A percentile compares a stretch with the other conserved stretches of the same genome.
Evolutionary conservation across 2,888 invertebrate genomes (phyloP).

Genomic region (Caenorhabditis sp.): DNA sequence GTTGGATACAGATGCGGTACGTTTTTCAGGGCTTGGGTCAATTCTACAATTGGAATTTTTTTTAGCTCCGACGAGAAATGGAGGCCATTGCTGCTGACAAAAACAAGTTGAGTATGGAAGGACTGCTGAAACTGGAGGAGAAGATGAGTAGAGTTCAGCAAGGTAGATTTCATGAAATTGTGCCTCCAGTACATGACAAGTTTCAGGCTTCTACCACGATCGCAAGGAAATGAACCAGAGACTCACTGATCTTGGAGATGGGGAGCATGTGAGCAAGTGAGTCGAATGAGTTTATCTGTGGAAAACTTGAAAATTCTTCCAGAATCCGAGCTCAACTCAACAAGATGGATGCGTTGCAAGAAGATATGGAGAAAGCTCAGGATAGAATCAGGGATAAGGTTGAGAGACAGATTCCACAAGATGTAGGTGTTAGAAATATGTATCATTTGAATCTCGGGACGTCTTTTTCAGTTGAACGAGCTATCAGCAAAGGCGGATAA

Average conservation of each 20-base stretch:
- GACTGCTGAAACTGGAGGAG: slow-evolving; percentile 82
- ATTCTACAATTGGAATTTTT: slow-evolving; percentile 1
- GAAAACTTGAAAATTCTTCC: too few species aligned
- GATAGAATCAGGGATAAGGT: slow-evolving; percentile 81
- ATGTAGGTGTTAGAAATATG: too few species aligned
- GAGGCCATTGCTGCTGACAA: slow-evolving; percentile 82
- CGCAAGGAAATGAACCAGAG: slow-evolving; percentile 66
- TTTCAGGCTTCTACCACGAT: slow-evolving; percentile 69
- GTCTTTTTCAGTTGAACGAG: slow-evolving; percentile 79
- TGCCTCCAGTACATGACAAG: not conserved
- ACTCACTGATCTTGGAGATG: slow-evolving; percentile 64
- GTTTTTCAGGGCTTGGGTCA: too few species aligned
- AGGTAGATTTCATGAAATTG: slow-evolving; percentile 60
- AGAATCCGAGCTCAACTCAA: slow-evolving; percentile 74
- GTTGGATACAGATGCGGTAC: slow-evolving; percentile 81
- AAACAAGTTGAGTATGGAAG: slow-evolving; percentile 83
- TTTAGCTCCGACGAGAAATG: slow-evolving; percentile 82
- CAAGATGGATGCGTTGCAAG: slow-evolving; percentile 79
- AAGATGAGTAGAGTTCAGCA: slow-evolving; percentile 81
- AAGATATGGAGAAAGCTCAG: slow-evolving; percentile 81
- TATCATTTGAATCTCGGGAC: not conserved
- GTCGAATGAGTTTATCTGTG: too few species aligned
- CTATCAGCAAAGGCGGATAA: slow-evolving; percentile 82
- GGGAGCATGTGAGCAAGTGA: slow-evolving; percentile 66
- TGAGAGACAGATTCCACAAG: slow-evolving; percentile 82